A percentile compares a stretch with the other conserved stretches of the same genome.
Conservation (phyloP, 2,888 invertebrate species). For the Seira ritae region DNA sequence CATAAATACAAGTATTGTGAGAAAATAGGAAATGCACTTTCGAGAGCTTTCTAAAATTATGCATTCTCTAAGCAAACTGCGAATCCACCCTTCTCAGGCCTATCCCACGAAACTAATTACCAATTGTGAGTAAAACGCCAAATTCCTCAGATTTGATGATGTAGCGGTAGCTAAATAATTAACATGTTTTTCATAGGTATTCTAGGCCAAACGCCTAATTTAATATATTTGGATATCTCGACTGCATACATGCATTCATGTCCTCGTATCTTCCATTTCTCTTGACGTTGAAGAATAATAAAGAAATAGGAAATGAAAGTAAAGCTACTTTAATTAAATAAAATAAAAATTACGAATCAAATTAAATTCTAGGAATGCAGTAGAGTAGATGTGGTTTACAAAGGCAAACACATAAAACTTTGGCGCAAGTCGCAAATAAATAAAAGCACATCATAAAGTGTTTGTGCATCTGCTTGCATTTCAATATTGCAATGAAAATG, state of each 20-base stretch:
- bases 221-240: too few species aligned
- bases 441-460: slow-evolving; percentile 21
- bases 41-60: neutral
- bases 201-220: neutral
- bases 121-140: too few species aligned
- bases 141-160: too few species aligned
- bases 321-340: neutral
- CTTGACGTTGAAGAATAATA: too few species aligned
- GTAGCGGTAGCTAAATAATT: too few species aligned
- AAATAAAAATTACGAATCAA: neutral
- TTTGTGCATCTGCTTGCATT: neutral
- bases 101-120: too few species aligned
- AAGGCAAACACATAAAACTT: neutral
- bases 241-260: too few species aligned
- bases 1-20: too few species aligned
- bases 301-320: slow-evolving; percentile 40
- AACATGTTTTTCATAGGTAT: slow-evolving; percentile 7
- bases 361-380: neutral
- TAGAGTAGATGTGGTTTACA: neutral
- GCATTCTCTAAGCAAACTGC: too few species aligned
- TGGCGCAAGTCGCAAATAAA: slow-evolving; percentile 22
- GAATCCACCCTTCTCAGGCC: too few species aligned
- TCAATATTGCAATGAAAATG: neutral
- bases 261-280: too few species aligned
- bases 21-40: neutral